phyloP scores from a whole-genome alignment of 2,113 vertebrate genomes.

The Apaloderma vittatum region DNA sequence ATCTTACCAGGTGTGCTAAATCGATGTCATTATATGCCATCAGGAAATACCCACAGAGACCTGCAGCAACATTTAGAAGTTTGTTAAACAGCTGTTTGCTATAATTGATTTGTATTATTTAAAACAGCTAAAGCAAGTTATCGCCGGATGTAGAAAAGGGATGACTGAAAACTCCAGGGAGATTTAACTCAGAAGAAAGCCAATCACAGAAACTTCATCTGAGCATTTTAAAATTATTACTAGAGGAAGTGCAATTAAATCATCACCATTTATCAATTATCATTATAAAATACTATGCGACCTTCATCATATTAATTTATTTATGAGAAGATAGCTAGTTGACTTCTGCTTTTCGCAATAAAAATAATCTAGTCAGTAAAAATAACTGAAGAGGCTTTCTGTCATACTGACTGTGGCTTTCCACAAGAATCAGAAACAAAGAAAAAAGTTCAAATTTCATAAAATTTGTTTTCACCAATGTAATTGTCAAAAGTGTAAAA shows the following conservation, averaged over 20 bases:
- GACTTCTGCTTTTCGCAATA: slow-evolving; percentile 58
- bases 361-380: slow-evolving; percentile 46
- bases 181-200: slow-evolving; percentile 76
- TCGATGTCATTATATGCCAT: slow-evolving; percentile 84
- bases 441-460: background rate
- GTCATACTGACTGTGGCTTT: background rate
- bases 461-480: background rate
- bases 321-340: slow-evolving; percentile 71
- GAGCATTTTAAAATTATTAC: slow-evolving; percentile 76
- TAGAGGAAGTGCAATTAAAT: slow-evolving; percentile 84
- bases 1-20: slow-evolving; percentile 84
- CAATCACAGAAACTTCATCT: slow-evolving; percentile 76
- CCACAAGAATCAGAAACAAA: background rate
- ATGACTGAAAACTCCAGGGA: slow-evolving; percentile 78
- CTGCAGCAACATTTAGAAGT: slow-evolving; percentile 74
- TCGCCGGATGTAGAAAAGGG: slow-evolving; percentile 72
- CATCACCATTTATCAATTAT: slow-evolving; percentile 80
- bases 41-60: slow-evolving; percentile 84
- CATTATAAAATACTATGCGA: slow-evolving; percentile 78
- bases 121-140: slow-evolving; percentile 81
- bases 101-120: slow-evolving; percentile 86
- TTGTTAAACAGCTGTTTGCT: slow-evolving; percentile 83
- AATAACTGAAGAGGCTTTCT: background rate
- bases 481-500: background rate
- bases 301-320: slow-evolving; percentile 72